Evolutionary conservation across 1,140 invertebrate genomes (phyloP).

Genomic region (Bombus superbus): DNA sequence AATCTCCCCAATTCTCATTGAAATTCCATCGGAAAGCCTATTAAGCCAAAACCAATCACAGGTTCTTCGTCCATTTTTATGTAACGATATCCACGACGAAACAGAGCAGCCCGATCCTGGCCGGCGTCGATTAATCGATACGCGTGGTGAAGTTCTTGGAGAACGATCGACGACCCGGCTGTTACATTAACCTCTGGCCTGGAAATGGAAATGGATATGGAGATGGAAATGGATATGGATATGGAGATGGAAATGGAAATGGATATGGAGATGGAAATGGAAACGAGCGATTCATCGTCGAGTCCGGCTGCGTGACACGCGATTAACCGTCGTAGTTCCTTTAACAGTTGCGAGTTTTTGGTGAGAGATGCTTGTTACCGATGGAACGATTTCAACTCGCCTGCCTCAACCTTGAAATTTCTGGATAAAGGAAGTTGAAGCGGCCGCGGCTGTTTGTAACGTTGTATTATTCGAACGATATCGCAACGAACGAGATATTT

Average conservation of each 20-base stretch:
- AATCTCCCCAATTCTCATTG: neutral
- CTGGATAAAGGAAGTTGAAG: too few relatives aligned
- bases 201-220: neutral
- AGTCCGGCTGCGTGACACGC: conserved; percentile 33
- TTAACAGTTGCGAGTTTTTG: neutral
- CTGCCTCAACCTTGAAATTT: neutral
- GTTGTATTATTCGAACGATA: too few relatives aligned
- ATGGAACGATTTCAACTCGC: neutral
- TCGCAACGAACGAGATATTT: too few relatives aligned
- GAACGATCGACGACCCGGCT: conserved; percentile 16
- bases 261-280: too few relatives aligned
- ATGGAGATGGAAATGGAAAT: too few relatives aligned
- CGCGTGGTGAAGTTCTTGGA: conserved; percentile 1
- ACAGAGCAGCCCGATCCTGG: neutral
- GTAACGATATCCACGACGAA: neutral
- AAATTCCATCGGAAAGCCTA: neutral
- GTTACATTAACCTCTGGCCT: neutral
- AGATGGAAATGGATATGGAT: too few relatives aligned
- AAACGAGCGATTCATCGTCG: too few relatives aligned
- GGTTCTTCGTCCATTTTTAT: neutral
- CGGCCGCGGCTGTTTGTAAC: too few relatives aligned
- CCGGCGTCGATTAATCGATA: conserved; percentile 32
- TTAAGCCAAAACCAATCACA: neutral
- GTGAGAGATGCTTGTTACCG: neutral
- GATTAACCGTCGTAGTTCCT: conserved; percentile 53